Evolutionary conservation across 2,797 vertebrate species (phyloP).

Genomic region (Notolepis coatsorum): DNA sequence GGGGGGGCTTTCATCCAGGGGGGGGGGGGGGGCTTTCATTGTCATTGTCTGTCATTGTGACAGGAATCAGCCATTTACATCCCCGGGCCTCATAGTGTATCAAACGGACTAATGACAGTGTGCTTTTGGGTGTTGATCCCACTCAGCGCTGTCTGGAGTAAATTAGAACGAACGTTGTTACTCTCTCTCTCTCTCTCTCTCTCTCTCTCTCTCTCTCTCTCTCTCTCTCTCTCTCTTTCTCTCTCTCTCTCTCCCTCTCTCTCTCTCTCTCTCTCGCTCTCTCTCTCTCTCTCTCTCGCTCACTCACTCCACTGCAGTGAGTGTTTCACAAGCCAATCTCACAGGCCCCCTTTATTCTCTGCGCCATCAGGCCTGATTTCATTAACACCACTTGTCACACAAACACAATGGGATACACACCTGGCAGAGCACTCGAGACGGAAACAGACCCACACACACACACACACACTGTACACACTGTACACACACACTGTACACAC

Average conservation of each 20-base stretch:
- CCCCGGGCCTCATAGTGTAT: constrained; percentile 70
- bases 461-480: neutral
- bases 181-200: no score
- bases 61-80: constrained; percentile 81
- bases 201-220: no score
- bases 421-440: constrained; percentile 61
- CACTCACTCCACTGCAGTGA: constrained; percentile 39
- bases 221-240: no score
- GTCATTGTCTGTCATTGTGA: constrained; percentile 75
- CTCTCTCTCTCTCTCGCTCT: no score
- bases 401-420: constrained; percentile 74
- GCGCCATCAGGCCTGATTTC: constrained; percentile 74
- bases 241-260: no score
- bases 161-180: constrained; percentile 71
- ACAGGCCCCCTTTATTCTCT: constrained; percentile 64
- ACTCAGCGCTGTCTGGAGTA: constrained; percentile 63
- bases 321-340: constrained; percentile 54
- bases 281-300: no score
- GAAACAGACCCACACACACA: constrained; percentile 49
- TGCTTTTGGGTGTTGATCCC: constrained; percentile 57
- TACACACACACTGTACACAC: neutral
- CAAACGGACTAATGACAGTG: constrained; percentile 72
- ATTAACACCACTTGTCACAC: constrained; percentile 75
- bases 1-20: constrained; percentile 88
- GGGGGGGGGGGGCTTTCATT: constrained; percentile 86